Evolutionary conservation across 2,113 vertebrate species (phyloP), one percentile per base, ranked within the genome.

Genomic region (Lota lota): DNA sequence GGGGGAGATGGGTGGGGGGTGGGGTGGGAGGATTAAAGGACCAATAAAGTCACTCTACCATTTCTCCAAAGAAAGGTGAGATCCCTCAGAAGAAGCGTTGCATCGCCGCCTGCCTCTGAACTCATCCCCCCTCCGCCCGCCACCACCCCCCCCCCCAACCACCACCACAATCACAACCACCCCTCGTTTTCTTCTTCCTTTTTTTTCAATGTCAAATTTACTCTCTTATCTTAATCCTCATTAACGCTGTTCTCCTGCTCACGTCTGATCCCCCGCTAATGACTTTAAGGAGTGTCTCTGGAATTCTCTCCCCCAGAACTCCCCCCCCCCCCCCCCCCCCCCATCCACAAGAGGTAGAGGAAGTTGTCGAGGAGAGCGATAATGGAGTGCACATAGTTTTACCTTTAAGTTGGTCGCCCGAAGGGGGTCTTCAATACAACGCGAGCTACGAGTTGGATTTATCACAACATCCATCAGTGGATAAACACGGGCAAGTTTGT

Each of bases 201-300:
- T 66, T 70, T 77, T 63, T 36, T 70, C 70, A 71, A 68, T 79
- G 76, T 82, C 73, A 79, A 68, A 82, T 72, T 58, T 75, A 59
- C 66, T 75, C 60, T 83, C 73, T 83, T 78, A 86, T 88, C 81
- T 81, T 75, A 76, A 77, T 81, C 71, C 72, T 81, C 67, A 54
- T 83, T 83, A 80, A 76, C 8, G 19, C 63, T 22, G 12, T 73
- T 73, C 62, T 73, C 50, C 64, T 65, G 68, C 56, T 70, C 22
- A 28, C 58, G 66, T 76, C 68, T 78, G 77, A 83, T 84, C 79
- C 66, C 72, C 40, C 10, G 18, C 66, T 79, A 81, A 86, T 79
- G 81, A 75, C 77, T 78, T 68, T 64, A 75, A 80, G 71, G 53
- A 78, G 68, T 53, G 61, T 59, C 40, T 47, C 40, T 47, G 12